These are phyloP conservation scores for Limenitis camilla DNA, from an alignment of 2,888 invertebrate species.

Conservation along the genomic window DNA sequence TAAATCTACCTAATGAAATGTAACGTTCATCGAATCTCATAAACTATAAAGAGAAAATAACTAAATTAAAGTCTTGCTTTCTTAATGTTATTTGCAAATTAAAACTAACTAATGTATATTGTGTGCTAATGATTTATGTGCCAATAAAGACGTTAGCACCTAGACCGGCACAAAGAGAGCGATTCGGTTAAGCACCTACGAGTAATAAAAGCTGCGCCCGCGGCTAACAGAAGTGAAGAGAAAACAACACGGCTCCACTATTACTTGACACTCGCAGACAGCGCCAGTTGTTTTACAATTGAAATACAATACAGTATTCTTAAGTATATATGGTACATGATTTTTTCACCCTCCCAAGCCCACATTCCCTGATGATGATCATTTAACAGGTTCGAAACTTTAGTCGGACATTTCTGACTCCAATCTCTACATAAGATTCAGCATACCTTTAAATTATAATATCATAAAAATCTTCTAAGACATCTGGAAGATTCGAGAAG, in stretches of 20 bases:
- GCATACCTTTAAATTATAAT: too few relatives aligned
- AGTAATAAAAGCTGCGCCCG: constrained; percentile 45
- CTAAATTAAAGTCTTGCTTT: neutral
- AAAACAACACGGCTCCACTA: constrained; percentile 40
- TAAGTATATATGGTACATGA: constrained; percentile 29
- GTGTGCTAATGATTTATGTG: constrained; percentile 25
- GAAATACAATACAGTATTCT: constrained; percentile 6
- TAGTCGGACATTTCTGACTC: too few relatives aligned
- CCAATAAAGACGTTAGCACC: constrained; percentile 42
- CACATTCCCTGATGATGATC: too few relatives aligned
- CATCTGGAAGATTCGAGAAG: too few relatives aligned
- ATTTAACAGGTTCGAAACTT: too few relatives aligned
- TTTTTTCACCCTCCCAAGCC: constrained; percentile 10
- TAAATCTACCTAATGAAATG: too few relatives aligned
- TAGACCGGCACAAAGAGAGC: constrained; percentile 36
- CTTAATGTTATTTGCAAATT: constrained; percentile 2
- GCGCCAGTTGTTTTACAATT: constrained; percentile 25
- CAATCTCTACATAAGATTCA: too few relatives aligned
- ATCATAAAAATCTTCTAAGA: too few relatives aligned
- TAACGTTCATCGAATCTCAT: too few relatives aligned
- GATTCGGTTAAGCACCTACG: constrained; percentile 46
- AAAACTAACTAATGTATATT: constrained; percentile 24
- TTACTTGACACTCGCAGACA: constrained; percentile 31
- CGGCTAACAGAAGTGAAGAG: constrained; percentile 57
- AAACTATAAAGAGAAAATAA: neutral